These are phyloP conservation scores for Hololepta plana DNA, from an alignment of 2,888 invertebrate genomes.

Conservation along the genomic window DNA sequence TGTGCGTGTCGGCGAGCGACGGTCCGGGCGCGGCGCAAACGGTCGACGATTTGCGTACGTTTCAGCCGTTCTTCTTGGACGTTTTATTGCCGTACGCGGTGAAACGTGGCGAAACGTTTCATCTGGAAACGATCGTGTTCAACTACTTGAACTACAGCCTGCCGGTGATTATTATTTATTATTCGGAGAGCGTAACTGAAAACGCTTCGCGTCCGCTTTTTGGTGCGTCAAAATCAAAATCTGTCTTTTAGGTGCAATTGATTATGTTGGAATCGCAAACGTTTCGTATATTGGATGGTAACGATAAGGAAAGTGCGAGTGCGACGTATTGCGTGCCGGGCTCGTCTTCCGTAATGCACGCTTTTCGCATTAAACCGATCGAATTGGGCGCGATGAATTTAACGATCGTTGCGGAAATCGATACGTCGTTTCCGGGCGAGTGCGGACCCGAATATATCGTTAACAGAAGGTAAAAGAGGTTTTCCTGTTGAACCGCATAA, in stretches of 20 bases:
- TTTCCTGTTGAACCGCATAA: no score
- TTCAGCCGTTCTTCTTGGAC: constrained; percentile 61
- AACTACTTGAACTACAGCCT: constrained; percentile 53
- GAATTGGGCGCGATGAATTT: constrained; percentile 27
- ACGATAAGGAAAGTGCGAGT: constrained; percentile 13
- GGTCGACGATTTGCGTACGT: constrained; percentile 28
- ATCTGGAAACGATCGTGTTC: constrained; percentile 47
- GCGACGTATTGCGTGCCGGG: no score
- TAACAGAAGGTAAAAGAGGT: constrained; percentile 24
- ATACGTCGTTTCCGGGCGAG: constrained; percentile 24
- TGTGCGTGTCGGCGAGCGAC: constrained; percentile 32
- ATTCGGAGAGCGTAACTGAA: no score
- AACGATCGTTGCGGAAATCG: constrained; percentile 30
- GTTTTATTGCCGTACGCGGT: constrained; percentile 47
- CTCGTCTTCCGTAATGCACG: no score
- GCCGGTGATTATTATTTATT: constrained; percentile 36
- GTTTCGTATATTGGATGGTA: constrained; percentile 13
- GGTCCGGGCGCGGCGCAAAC: constrained; percentile 19
- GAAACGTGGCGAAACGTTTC: constrained; percentile 43
- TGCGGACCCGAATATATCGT: constrained; percentile 32
- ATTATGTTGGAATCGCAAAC: no score
- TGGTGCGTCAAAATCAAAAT: no score
- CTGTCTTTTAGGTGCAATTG: no score
- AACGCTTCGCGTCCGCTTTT: no score
- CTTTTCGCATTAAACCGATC: constrained; percentile 18